Evolutionary conservation across 2,888 invertebrate genomes (phyloP).

Genomic region (Heliconius hortense): DNA sequence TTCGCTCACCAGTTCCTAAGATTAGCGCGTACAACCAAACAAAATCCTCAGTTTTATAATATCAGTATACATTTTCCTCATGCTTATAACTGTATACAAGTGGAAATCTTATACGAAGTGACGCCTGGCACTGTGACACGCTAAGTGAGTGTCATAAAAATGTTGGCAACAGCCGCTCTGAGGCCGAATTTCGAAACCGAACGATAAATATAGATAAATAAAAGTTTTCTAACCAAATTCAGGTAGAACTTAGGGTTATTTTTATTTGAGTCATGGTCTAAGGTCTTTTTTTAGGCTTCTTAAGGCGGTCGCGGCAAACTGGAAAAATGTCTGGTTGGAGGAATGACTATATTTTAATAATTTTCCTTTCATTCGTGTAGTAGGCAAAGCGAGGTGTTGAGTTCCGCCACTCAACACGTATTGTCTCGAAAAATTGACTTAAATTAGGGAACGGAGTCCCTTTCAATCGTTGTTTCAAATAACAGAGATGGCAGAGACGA

Average conservation of each 20-base stretch:
- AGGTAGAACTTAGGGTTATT: background rate
- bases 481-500: no score
- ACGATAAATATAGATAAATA: conserved; percentile 30
- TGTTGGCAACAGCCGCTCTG: conserved; percentile 32
- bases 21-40: no score
- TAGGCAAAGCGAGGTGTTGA: no score
- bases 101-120: conserved; percentile 16
- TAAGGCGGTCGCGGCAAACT: background rate
- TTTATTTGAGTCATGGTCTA: background rate
- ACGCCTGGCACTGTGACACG: conserved; percentile 34
- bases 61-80: no score
- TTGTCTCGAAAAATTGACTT: no score
- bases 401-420: background rate
- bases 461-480: no score
- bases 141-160: conserved; percentile 34
- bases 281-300: background rate
- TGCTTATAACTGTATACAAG: background rate
- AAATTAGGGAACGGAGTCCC: no score
- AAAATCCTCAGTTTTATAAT: no score
- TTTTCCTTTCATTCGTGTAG: background rate
- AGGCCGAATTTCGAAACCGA: conserved; percentile 25
- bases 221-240: conserved; percentile 18
- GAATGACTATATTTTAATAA: background rate
- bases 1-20: no score
- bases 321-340: no score